Evolutionary conservation across 2,888 invertebrate species (phyloP), one percentile per base, ranked within the genome.

Genomic region (Linnaemya vulpina): DNA sequence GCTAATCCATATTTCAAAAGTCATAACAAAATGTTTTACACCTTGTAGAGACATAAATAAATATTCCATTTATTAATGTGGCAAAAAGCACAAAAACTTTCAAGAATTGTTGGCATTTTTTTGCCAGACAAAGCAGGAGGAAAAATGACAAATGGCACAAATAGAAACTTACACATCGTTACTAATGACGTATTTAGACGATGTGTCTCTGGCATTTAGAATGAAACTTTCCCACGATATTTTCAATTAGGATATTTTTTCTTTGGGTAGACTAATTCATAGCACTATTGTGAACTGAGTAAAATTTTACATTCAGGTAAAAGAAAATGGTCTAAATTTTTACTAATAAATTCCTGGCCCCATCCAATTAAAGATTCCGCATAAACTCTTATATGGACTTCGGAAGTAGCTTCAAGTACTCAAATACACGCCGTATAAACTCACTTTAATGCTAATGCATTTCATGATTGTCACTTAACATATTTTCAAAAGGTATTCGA

Each of bases 391-490:
- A 43, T 49, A 20, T 20, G 17, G 51, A 15, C 0, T 25, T 1
- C 1, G 30, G 35, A 35, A 1, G 49, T 17, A 17, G 20, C 7
- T 30, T 3, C 2, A 30, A 30, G 10, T 20, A 15, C 5, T 7
- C 3, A 25, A 55, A 55, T 30, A 38, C 35, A 38, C 60, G 3
- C 17, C 17, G 35, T 60, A 8, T 60, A 60, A 60, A 60, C 7
- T 11, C 17, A 9, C 35, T 60, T 60, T 38, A 81, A 78, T 82
- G 85, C 75, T 82, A 85, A 85, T 85, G 85, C 81, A 82, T 82
- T 85, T 85, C 78, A 85, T 79, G 85, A 85, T 85, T 82, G 85
- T 82, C 85, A 85, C 85, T 82, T 85, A 85, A 85, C 84, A 80
- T 85, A 82, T 82, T 85, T 82, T 74, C 81, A 62, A 85, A 78